Evolutionary conservation across 2,888 invertebrate species (phyloP), one percentile per base, ranked within the genome.

Genomic region (Cryptus armator): DNA sequence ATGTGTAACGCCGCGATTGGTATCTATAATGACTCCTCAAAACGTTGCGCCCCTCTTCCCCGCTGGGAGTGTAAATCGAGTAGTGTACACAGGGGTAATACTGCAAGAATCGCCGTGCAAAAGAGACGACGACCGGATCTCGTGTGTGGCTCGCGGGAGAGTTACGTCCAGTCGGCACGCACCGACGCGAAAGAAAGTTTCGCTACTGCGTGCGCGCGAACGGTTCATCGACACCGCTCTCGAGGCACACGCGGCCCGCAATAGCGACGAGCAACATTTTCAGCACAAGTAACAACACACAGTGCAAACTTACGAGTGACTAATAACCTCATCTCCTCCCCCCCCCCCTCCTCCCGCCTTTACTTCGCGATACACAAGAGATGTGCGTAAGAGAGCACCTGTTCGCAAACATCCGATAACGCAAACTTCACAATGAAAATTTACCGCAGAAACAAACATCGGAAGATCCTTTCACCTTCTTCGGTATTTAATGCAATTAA

Each of bases 221-320:
- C 88, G 86, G 90, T 90, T 90, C 88, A 90, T 89, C 89, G 90
- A 90, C 90, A 90, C 88, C 88, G 88, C 24, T 66, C 46, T 24
- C 56, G 64, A 70, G 64, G 43, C 44, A 16, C 64, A 29, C 71
- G 51, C 48, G 72, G 72, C 43, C n/a, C 19, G 46, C 37, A 37
- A 37, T 37, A 37, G 37, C 51, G 48, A 51, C 79, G 82, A 85
- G 75, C 37, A 79, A 48, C 66, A 72, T 75, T 85, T 82, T 37
- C 76, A 79, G 59, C 68, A n/a, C 53, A 29, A 12, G 19, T 19
- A 62, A 19, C 24, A 64, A 46, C 24, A 37, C 56, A 19, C n/a
- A 16, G 79, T 66, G 53, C 44, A 70, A 81, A 75, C 51, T 53
- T n/a, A 5, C 43, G 51, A 51, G 59, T 72, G 59, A 59, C 59